Evolutionary conservation across 2,888 invertebrate genomes (phyloP).

Genomic region (Papilio demoleus): DNA sequence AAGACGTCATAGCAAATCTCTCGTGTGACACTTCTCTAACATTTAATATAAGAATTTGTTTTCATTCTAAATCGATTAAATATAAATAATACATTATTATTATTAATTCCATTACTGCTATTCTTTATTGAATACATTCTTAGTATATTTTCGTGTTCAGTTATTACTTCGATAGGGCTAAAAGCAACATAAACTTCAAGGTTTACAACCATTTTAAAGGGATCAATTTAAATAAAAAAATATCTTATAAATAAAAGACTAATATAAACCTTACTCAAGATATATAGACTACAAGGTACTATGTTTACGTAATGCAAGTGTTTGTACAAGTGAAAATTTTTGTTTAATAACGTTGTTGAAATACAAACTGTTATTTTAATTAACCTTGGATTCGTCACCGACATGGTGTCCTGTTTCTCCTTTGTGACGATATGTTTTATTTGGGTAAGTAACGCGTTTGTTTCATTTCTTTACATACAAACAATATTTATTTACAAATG

Average conservation of each 20-base stretch:
- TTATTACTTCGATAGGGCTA: slow-evolving; percentile 11
- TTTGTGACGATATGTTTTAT: slow-evolving; percentile 58
- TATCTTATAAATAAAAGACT: slow-evolving; percentile 18
- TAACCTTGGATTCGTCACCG: slow-evolving; percentile 43
- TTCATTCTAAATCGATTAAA: neutral
- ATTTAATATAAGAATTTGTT: neutral
- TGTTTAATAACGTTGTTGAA: slow-evolving; percentile 49
- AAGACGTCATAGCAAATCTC: neutral
- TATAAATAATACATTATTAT: neutral
- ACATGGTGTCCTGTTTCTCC: slow-evolving; percentile 59
- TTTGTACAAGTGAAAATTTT: slow-evolving; percentile 50
- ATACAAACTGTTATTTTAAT: slow-evolving; percentile 51
- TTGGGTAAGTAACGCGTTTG: slow-evolving; percentile 62
- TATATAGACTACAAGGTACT: slow-evolving; percentile 42
- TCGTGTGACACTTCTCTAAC: neutral
- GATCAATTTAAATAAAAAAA: slow-evolving; percentile 30
- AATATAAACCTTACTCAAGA: slow-evolving; percentile 18
- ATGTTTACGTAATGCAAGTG: slow-evolving; percentile 50
- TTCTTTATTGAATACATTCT: slow-evolving; percentile 39
- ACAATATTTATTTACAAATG: neutral
- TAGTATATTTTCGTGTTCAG: slow-evolving; percentile 12
- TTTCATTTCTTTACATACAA: neutral
- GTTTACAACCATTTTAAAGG: slow-evolving; percentile 25
- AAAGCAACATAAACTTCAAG: slow-evolving; percentile 30
- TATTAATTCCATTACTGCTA: slow-evolving; percentile 35